A percentile compares a stretch with the other conserved stretches of the same genome.
Evolutionary conservation across 2,888 invertebrate species (phyloP).

Genomic region (Phymatocera aterrima): DNA sequence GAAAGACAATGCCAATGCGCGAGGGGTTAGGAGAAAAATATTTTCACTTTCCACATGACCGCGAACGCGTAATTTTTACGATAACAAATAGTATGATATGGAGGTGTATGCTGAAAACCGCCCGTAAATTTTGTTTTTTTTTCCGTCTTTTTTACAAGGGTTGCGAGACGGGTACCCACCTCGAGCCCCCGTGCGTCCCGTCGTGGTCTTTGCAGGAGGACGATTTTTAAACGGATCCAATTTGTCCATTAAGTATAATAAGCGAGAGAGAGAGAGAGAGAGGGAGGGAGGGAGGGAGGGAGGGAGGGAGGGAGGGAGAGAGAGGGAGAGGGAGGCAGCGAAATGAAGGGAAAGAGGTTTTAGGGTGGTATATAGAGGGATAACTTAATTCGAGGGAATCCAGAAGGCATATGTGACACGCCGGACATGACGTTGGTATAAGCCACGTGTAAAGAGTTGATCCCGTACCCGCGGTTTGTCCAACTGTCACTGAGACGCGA

Average conservation of each 20-base stretch:
- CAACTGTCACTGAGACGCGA: conserved; percentile 58
- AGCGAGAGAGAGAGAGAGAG: no score
- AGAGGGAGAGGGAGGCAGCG: neutral
- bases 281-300: neutral
- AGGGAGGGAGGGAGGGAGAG: neutral
- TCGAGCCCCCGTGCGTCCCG: neutral
- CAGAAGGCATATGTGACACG: conserved; percentile 43
- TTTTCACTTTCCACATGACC: conserved; percentile 55
- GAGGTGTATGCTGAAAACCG: neutral
- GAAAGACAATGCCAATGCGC: conserved; percentile 59
- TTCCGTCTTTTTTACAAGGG: neutral
- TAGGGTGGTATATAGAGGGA: neutral
- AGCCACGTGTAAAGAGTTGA: conserved; percentile 73
- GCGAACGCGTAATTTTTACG: conserved; percentile 19
- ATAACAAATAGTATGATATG: conserved; percentile 34
- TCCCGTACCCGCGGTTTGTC: conserved; percentile 68
- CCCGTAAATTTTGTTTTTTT: conserved; percentile 36
- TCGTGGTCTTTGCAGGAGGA: conserved; percentile 1
- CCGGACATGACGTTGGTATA: conserved; percentile 68
- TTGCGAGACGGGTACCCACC: neutral
- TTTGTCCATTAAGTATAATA: neutral
- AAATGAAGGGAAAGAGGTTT: neutral
- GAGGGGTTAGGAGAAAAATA: conserved; percentile 61
- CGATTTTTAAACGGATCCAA: conserved; percentile 36
- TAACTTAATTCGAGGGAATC: conserved; percentile 37